phyloP scores from a whole-genome alignment of 2,797 vertebrate genomes.

The Enteromius fasciolatus region DNA sequence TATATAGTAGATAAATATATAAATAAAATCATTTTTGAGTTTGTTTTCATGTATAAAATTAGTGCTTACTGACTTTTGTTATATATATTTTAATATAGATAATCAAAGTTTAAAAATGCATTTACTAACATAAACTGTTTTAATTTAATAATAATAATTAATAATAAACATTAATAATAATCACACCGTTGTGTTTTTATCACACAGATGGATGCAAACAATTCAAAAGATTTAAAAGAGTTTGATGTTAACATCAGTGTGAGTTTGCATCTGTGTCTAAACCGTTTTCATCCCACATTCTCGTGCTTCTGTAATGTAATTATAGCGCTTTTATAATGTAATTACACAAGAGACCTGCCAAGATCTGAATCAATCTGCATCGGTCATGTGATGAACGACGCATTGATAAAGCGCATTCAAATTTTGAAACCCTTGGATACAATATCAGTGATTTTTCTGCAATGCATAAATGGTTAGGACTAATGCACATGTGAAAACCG shows the following conservation, averaged over 20 bases:
- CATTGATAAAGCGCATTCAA: background rate
- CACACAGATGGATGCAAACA: background rate
- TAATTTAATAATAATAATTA: no score
- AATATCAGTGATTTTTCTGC: background rate
- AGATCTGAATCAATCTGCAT: background rate
- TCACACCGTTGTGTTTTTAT: background rate
- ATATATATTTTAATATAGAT: background rate
- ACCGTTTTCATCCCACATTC: background rate
- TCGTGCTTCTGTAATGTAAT: background rate
- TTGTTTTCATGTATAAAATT: background rate
- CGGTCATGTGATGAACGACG: background rate
- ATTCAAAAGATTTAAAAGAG: background rate
- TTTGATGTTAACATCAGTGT: background rate
- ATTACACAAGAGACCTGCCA: background rate
- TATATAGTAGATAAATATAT: background rate
- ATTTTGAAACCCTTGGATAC: background rate
- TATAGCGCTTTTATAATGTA: background rate
- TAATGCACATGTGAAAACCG: background rate
- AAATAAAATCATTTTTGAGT: background rate
- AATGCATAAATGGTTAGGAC: background rate
- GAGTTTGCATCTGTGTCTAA: background rate
- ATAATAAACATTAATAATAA: background rate
- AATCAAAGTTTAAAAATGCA: background rate
- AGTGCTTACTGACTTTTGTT: background rate
- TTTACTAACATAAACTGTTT: background rate